Evolutionary conservation across 2,888 invertebrate genomes (phyloP), one percentile per base, ranked within the genome.

Genomic region (Kryphioiulus occultus): DNA sequence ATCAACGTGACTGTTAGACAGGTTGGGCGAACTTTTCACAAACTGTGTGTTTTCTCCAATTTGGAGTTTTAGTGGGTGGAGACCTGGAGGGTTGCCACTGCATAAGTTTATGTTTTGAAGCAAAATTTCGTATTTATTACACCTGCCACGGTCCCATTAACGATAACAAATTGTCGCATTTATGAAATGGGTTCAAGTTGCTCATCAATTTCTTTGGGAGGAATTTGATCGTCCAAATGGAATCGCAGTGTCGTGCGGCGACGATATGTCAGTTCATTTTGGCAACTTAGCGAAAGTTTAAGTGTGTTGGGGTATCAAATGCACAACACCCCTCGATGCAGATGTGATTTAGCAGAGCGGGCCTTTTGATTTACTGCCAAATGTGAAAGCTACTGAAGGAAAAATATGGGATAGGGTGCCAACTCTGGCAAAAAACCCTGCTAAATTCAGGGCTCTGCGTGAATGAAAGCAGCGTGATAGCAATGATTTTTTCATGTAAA

Each of bases 291-390:
- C 78, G 78, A 78, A 78, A 78, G 78, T 78, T 78, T 9, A 30
- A 30, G 78, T 22, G 68, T 22, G 30, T 30, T 26, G 4, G 12
- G 78, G 78, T 30, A 68, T 68, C 68, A 12, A 68, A 68, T 26
- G 68, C 53, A 53, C 59, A 68, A 26, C 59, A 68, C 59, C 22
- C 59, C 9, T 5, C 3, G 78, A 78, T 30, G 78, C 4, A 30
- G 17, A 30, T 78, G 30, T 30, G 78, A 78, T 78, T 30, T 30
- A 78, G 78, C 26, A 12, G 78, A 26, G 12, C 78, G 78, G 78
- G 30, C 15, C 78, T 78, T 78, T 78, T 78, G 78, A 78, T 78
- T 78, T 78, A 78, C 78, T 78, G 78, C 78, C 78, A 78, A 78
- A 30, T 78, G 78, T 30, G 78, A 78, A 78, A 78, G 78, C 78